A percentile compares a stretch with the other conserved stretches of the same genome.
These are phyloP conservation scores for Cordilura impudica DNA, from an alignment of 2,888 invertebrate genomes.

Conservation along the genomic window DNA sequence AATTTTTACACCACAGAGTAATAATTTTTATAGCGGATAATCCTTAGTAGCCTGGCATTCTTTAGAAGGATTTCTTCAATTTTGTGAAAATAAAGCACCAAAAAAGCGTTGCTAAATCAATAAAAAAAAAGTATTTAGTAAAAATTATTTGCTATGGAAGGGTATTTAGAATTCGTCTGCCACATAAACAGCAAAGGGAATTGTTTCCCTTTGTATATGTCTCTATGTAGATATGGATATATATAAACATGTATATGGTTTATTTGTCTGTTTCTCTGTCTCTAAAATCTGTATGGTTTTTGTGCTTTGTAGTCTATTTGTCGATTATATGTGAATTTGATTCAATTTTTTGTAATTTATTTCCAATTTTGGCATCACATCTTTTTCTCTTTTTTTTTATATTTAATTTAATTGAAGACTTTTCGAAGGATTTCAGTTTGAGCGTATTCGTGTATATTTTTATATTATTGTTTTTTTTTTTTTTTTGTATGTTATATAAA, in stretches of 20 bases:
- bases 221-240: background rate
- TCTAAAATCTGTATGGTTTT: conserved; percentile 57
- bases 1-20: no score
- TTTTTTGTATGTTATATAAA: conserved; percentile 20
- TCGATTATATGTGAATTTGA: conserved; percentile 72
- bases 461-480: conserved; percentile 17
- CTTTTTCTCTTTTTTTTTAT: conserved; percentile 26
- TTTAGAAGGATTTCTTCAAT: no score
- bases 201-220: background rate
- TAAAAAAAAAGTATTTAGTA: no score
- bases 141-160: no score
- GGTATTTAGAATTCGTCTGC: background rate
- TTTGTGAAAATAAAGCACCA: no score
- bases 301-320: conserved; percentile 62
- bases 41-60: no score
- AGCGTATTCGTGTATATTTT: conserved; percentile 13
- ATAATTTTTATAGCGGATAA: no score
- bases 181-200: no score
- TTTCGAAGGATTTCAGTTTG: conserved; percentile 43
- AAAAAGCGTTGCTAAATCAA: no score
- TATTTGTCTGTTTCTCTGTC: conserved; percentile 18
- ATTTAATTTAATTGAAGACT: conserved; percentile 48
- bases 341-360: conserved; percentile 75
- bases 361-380: conserved; percentile 70
- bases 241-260: background rate